Conservation (phyloP, 2,113 vertebrate genomes). For the Syngnathoides biaculeatus region DNA sequence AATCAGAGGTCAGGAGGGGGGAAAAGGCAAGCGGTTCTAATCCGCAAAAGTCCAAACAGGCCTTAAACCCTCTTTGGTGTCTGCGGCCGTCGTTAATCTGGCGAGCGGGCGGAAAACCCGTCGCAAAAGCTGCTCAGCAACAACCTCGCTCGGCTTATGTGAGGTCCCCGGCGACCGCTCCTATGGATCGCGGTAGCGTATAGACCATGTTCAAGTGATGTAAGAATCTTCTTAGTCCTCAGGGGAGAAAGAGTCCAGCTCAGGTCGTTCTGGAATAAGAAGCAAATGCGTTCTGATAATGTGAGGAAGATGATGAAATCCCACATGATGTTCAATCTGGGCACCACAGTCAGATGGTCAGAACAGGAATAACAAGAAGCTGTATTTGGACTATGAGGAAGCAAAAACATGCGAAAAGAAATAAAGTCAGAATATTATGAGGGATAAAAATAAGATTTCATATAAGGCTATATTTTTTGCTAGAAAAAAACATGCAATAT, state of each 20-base stretch:
- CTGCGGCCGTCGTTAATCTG: constrained; percentile 48
- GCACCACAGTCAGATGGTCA: neutral
- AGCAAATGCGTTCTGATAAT: neutral
- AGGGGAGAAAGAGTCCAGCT: neutral
- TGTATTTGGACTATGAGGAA: neutral
- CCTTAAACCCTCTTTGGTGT: constrained; percentile 54
- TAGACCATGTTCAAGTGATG: constrained; percentile 43
- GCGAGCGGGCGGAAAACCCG: constrained; percentile 50
- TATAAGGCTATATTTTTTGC: no score
- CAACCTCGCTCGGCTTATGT: constrained; percentile 20
- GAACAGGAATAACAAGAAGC: neutral
- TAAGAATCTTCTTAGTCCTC: constrained; percentile 21
- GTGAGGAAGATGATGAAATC: neutral
- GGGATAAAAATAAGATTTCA: no score
- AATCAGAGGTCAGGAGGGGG: constrained; percentile 18
- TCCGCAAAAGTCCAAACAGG: constrained; percentile 51
- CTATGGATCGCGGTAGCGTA: constrained; percentile 29
- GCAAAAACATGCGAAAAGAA: neutral
- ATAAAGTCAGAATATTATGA: neutral
- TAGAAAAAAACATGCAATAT: no score
- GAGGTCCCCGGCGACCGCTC: constrained; percentile 14
- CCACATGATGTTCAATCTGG: neutral
- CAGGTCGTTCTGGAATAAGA: neutral
- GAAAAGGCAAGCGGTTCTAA: constrained; percentile 44
- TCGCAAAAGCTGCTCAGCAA: neutral